Evolutionary conservation across 2,113 vertebrate genomes (phyloP).

Genomic region (Daboia siamensis): DNA sequence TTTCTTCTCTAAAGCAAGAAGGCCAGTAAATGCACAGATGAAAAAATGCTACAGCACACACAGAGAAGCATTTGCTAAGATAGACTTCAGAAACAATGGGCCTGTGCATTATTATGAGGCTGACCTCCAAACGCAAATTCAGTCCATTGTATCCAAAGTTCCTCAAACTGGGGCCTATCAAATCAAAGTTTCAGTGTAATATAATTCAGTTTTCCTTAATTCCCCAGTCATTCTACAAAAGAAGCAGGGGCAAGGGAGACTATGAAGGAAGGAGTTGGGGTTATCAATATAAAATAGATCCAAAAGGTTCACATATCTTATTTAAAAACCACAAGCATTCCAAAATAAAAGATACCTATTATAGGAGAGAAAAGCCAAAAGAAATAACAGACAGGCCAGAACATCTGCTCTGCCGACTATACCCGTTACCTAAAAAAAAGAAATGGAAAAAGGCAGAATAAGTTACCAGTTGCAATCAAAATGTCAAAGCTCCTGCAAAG

Average conservation of each 20-base stretch:
- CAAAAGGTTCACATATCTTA: neutral
- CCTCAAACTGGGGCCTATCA: neutral
- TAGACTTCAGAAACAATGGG: neutral
- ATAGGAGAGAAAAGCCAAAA: slow-evolving; percentile 94
- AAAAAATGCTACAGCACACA: neutral
- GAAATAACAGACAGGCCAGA: slow-evolving; percentile 88
- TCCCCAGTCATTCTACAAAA: neutral
- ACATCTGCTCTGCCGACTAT: slow-evolving; percentile 96
- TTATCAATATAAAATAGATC: neutral
- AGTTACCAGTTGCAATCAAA: neutral
- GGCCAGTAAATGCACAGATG: neutral
- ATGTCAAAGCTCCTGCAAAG: neutral
- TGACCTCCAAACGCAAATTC: neutral
- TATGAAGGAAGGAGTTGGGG: neutral
- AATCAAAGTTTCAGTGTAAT: neutral
- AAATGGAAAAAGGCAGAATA: neutral
- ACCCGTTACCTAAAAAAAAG: slow-evolving; percentile 85
- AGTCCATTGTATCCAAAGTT: neutral
- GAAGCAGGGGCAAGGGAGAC: neutral
- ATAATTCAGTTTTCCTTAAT: neutral
- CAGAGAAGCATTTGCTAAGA: neutral
- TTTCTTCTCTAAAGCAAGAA: neutral
- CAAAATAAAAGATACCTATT: slow-evolving; percentile 74
- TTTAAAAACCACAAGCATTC: neutral
- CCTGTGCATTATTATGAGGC: neutral